Percentiles rank a stretch among this genome's conserved stretches.
Evolutionary conservation across 2,888 invertebrate species (phyloP).

Genomic region (Stratiomys singularior): DNA sequence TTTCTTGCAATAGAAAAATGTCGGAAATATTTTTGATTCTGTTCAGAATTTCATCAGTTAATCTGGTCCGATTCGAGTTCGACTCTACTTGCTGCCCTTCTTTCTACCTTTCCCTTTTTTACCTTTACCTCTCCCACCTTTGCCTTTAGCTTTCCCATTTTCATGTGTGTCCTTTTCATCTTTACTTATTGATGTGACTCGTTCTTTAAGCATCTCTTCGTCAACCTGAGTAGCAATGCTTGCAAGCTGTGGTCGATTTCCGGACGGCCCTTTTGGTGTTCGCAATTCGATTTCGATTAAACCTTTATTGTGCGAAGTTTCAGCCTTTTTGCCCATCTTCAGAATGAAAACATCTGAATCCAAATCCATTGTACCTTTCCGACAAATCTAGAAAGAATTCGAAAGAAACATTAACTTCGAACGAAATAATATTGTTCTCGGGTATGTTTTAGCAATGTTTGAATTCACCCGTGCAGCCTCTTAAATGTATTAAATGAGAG

Average conservation of each 20-base stretch:
- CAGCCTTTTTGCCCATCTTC: constrained; percentile 79
- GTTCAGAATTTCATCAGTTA: too few relatives aligned
- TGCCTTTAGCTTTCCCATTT: constrained; percentile 45
- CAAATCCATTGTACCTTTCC: constrained; percentile 68
- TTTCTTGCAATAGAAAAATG: too few relatives aligned
- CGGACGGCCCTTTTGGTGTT: constrained; percentile 75
- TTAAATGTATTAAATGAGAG: too few relatives aligned
- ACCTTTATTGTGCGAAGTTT: constrained; percentile 75
- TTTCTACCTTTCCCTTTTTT: constrained; percentile 53
- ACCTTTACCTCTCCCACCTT: constrained; percentile 50
- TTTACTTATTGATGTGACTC: constrained; percentile 3
- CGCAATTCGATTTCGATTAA: constrained; percentile 76
- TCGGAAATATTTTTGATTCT: too few relatives aligned
- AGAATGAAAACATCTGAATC: constrained; percentile 78
- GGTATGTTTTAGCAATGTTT: too few relatives aligned
- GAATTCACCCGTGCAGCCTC: too few relatives aligned
- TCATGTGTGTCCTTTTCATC: constrained; percentile 7
- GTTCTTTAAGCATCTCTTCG: constrained; percentile 64
- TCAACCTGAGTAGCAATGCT: constrained; percentile 76
- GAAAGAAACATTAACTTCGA: neutral
- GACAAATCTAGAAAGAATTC: constrained; percentile 60
- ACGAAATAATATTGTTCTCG: too few relatives aligned
- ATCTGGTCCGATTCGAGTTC: neutral
- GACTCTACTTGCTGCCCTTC: constrained; percentile 52
- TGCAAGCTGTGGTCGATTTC: constrained; percentile 69